Evolutionary conservation across 2,888 invertebrate genomes (phyloP).

Genomic region (Eupithecia subfuscata): DNA sequence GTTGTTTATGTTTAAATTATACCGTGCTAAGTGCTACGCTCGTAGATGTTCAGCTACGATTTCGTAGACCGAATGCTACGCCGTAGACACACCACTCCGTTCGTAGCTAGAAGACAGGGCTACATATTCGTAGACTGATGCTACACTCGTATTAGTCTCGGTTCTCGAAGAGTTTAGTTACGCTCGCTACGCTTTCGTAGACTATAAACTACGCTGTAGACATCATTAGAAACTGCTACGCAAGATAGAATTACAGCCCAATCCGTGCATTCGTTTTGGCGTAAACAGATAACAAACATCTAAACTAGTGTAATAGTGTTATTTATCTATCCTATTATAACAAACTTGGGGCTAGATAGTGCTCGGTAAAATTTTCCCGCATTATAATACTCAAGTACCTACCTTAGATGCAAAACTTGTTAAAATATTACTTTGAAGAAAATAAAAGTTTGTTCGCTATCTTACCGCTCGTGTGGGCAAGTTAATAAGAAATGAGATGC

Average conservation of each 20-base stretch:
- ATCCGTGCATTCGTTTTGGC: background rate
- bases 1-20: too few species aligned
- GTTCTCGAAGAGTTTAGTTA: background rate
- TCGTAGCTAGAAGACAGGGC: background rate
- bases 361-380: background rate
- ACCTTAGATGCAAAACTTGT: background rate
- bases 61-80: background rate
- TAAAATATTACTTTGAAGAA: slow-evolving; percentile 5
- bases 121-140: background rate
- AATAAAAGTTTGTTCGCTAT: slow-evolving; percentile 7
- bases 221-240: background rate
- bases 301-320: background rate
- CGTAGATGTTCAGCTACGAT: background rate
- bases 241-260: background rate
- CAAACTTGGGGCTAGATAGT: background rate
- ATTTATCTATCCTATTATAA: background rate
- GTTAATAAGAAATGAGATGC: slow-evolving; percentile 11
- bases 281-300: background rate
- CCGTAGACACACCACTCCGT: background rate
- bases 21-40: background rate
- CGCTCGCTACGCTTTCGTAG: background rate
- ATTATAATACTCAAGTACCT: background rate
- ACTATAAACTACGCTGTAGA: background rate
- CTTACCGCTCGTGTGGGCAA: slow-evolving; percentile 2
- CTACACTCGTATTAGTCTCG: background rate